Percentiles rank a stretch among this genome's conserved stretches.
Evolutionary conservation across 92 coral and sea anemone genomes (phyloP).

Genomic region (Siderastrea siderea): DNA sequence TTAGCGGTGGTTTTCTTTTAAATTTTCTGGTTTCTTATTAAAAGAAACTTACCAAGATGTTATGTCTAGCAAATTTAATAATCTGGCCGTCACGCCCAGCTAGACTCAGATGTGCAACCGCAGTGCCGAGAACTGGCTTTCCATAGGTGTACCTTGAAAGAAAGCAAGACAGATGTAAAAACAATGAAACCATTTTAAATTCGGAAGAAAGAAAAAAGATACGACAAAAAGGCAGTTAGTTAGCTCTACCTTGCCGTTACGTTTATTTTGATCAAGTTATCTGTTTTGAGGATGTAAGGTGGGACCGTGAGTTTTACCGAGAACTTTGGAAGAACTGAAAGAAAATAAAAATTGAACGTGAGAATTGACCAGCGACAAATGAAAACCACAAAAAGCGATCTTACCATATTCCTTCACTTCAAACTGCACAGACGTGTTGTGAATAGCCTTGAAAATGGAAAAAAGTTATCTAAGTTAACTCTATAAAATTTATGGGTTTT

Average conservation of each 20-base stretch:
- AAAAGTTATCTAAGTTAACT: background rate
- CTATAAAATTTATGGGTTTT: background rate
- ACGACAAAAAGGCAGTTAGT: no score
- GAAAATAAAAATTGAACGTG: background rate
- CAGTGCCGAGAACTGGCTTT: slow-evolving; percentile 75
- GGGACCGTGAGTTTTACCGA: slow-evolving; percentile 84
- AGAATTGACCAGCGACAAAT: background rate
- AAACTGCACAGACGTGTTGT: slow-evolving; percentile 91
- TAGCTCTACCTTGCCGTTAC: slow-evolving; percentile 62
- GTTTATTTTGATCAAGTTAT: slow-evolving; percentile 19
- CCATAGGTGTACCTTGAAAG: slow-evolving; percentile 85
- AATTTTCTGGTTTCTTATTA: background rate
- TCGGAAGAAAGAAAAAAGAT: background rate
- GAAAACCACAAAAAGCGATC: slow-evolving; percentile 1
- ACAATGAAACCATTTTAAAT: background rate
- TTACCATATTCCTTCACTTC: slow-evolving; percentile 96
- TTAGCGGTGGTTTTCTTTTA: background rate
- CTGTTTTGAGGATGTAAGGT: slow-evolving; percentile 63
- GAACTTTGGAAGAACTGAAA: slow-evolving; percentile 92
- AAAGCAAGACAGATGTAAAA: background rate
- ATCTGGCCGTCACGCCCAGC: slow-evolving; percentile 63
- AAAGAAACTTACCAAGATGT: slow-evolving; percentile 53
- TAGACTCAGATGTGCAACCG: slow-evolving; percentile 52
- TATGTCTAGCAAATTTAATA: slow-evolving; percentile 20
- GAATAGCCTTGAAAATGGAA: slow-evolving; percentile 59